A percentile compares a stretch with the other conserved stretches of the same genome.
phyloP scores from a whole-genome alignment of 2,888 invertebrate species.

The Urechis unicinctus region DNA sequence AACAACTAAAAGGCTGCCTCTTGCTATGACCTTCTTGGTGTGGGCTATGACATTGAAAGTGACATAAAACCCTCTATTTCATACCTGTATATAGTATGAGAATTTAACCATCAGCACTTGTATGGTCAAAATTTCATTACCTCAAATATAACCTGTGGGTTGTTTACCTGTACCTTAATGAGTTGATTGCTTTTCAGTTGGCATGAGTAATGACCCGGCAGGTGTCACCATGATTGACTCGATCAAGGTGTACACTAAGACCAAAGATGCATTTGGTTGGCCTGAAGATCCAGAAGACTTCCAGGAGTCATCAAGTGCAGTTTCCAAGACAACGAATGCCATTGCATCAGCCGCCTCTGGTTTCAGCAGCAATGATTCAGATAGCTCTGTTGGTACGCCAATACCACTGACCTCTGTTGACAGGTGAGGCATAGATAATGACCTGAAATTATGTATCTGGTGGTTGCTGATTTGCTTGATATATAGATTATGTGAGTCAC shows the following conservation, averaged over 20 bases:
- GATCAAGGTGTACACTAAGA: constrained; percentile 89
- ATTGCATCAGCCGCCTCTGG: constrained; percentile 6
- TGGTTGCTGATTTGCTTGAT: no score
- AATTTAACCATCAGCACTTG: no score
- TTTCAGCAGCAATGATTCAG: constrained; percentile 18
- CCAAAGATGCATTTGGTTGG: constrained; percentile 94
- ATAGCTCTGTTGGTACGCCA: constrained; percentile 24
- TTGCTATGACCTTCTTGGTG: no score
- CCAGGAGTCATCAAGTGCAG: constrained; percentile 28
- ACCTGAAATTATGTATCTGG: no score
- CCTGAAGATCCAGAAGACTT: constrained; percentile 86
- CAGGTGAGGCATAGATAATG: no score
- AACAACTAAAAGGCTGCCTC: not conserved
- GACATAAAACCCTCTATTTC: no score
- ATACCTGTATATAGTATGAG: no score
- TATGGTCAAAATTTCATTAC: no score
- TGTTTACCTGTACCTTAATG: not conserved
- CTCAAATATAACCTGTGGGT: no score
- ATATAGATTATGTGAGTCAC: no score
- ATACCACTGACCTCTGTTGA: constrained; percentile 60
- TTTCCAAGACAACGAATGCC: constrained; percentile 9
- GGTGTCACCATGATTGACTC: constrained; percentile 89
- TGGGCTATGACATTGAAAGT: no score
- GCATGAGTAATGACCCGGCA: constrained; percentile 57
- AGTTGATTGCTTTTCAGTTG: constrained; percentile 33